Evolutionary conservation across 1,140 invertebrate genomes (phyloP).

Genomic region (Chymomyza costata): DNA sequence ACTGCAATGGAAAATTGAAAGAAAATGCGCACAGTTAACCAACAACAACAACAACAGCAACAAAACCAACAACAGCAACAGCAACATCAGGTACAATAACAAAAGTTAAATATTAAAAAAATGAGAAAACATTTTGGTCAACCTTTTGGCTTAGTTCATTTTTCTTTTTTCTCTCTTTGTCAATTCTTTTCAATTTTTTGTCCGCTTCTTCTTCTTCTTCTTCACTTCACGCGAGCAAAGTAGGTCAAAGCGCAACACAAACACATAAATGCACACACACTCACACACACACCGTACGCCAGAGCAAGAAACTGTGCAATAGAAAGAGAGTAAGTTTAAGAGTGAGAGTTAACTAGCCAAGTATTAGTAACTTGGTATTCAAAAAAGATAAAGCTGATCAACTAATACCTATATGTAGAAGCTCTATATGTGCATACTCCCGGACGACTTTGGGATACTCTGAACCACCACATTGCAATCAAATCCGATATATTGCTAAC

Average conservation of each 20-base stretch:
- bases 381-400: too few relatives aligned
- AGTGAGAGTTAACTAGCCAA: too few relatives aligned
- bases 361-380: too few relatives aligned
- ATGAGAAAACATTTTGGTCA: constrained; percentile 24
- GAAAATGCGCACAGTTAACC: constrained; percentile 25
- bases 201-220: too few relatives aligned
- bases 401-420: too few relatives aligned
- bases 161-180: constrained; percentile 28
- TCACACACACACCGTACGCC: constrained; percentile 12
- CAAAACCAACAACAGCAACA: too few relatives aligned
- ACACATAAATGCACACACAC: constrained; percentile 17
- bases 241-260: constrained; percentile 57
- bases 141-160: constrained; percentile 28
- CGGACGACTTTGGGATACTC: too few relatives aligned
- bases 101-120: constrained; percentile 5
- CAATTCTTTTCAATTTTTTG: constrained; percentile 29
- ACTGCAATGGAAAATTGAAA: constrained; percentile 34
- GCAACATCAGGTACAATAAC: constrained; percentile 11
- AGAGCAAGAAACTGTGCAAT: not conserved
- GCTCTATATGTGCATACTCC: too few relatives aligned
- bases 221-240: constrained; percentile 18
- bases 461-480: too few relatives aligned
- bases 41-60: constrained; percentile 24
- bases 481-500: too few relatives aligned
- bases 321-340: not conserved